A percentile compares a stretch with the other conserved stretches of the same genome.
These are phyloP conservation scores for Grallaria varia DNA, from an alignment of 2,113 vertebrate species.

Conservation along the genomic window DNA sequence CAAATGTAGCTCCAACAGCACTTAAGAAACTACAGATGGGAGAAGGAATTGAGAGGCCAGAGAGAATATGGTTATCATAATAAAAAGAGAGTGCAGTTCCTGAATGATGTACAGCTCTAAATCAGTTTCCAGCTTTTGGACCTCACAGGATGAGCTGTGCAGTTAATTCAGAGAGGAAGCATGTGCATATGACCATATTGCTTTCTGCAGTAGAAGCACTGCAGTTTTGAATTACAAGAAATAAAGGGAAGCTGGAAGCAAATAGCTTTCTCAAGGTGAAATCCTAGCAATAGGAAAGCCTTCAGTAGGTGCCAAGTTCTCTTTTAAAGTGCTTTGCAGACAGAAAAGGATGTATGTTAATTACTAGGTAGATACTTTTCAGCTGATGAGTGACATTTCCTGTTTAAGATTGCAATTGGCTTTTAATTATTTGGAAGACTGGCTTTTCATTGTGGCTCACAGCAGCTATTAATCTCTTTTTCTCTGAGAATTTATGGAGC, in stretches of 20 bases:
- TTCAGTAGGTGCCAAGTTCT: background rate
- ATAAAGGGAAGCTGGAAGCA: background rate
- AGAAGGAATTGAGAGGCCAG: background rate
- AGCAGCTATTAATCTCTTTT: slow-evolving; percentile 9
- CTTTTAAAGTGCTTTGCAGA: background rate
- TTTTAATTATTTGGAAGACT: slow-evolving; percentile 55
- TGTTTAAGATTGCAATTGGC: background rate
- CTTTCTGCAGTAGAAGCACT: background rate
- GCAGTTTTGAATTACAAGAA: background rate
- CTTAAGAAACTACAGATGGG: slow-evolving; percentile 24
- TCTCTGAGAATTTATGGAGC: background rate
- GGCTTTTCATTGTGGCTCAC: slow-evolving; percentile 15
- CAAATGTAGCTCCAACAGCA: background rate
- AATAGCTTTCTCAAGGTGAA: slow-evolving; percentile 2
- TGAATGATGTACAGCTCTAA: background rate
- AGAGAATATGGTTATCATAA: slow-evolving; percentile 1
- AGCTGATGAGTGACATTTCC: slow-evolving; percentile 39
- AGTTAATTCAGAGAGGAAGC: background rate
- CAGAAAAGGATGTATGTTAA: background rate
- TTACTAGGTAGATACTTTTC: background rate
- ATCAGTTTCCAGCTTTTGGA: background rate
- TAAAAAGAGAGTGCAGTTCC: slow-evolving; percentile 11
- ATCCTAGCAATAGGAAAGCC: background rate
- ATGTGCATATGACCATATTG: background rate
- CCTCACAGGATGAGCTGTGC: slow-evolving; percentile 29